Evolutionary conservation across 2,797 vertebrate species (phyloP).

Genomic region (Squalus acanthias): DNA sequence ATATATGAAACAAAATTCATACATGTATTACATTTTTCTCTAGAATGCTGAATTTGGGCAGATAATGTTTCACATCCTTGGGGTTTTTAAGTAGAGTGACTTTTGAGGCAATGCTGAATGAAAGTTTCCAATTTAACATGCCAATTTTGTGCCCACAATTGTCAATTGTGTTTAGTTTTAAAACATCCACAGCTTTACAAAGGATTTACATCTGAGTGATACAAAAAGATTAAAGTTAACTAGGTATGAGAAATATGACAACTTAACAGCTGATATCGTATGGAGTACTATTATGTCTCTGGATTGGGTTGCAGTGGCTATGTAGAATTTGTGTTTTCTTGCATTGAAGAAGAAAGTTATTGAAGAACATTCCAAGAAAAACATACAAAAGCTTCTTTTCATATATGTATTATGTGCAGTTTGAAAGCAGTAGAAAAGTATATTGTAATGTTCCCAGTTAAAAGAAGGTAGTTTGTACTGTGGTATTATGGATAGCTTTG

Average conservation of each 20-base stretch:
- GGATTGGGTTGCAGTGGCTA: not conserved
- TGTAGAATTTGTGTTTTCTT: not conserved
- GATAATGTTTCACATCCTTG: not conserved
- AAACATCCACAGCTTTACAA: not conserved
- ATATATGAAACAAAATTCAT: not conserved
- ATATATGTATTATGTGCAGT: not conserved
- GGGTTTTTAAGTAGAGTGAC: not conserved
- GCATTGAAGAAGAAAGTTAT: not conserved
- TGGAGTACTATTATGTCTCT: not conserved
- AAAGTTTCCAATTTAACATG: not conserved
- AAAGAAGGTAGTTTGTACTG: not conserved
- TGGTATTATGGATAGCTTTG: not conserved
- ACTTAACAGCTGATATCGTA: not conserved
- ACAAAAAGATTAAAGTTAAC: not conserved
- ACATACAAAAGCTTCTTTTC: not conserved
- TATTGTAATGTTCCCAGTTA: not conserved
- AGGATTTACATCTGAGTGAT: not conserved
- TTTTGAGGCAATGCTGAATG: conserved; percentile 8
- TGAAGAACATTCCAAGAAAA: not conserved
- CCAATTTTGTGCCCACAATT: not conserved
- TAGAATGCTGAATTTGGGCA: not conserved
- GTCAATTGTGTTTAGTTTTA: not conserved
- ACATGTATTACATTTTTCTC: not conserved
- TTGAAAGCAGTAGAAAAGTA: not conserved
- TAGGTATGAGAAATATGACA: not conserved